Conservation (phyloP, 2,113 vertebrate species). For the Turdus rufiventris region DNA sequence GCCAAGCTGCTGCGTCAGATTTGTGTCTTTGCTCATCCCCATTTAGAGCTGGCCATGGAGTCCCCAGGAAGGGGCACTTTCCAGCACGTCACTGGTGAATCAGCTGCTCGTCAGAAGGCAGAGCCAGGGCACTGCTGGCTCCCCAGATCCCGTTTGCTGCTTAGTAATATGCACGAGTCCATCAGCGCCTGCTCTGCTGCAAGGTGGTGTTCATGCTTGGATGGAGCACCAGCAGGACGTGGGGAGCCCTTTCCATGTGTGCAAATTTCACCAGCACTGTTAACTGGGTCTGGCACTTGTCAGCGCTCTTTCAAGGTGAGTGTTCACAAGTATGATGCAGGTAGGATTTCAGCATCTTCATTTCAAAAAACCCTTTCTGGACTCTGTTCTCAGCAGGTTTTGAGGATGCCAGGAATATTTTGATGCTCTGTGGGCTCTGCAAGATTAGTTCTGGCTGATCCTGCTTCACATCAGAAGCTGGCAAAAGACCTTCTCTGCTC, state of each 20-base stretch:
- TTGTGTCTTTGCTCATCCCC: background rate
- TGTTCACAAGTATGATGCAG: background rate
- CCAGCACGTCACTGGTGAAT: background rate
- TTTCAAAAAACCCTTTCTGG: background rate
- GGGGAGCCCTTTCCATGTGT: background rate
- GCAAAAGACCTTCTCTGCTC: background rate
- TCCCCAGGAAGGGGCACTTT: background rate
- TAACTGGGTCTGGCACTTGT: background rate
- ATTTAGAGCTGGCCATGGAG: background rate
- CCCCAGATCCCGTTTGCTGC: background rate
- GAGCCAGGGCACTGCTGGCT: background rate
- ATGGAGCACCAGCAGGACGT: background rate
- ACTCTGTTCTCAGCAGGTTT: background rate
- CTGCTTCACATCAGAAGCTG: background rate
- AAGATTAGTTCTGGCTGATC: background rate
- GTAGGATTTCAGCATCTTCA: background rate
- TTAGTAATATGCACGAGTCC: background rate
- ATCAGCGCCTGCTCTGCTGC: background rate
- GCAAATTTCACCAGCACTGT: background rate
- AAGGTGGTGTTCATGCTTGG: background rate
- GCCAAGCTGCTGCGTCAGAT: constrained; percentile 15
- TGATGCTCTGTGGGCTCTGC: background rate
- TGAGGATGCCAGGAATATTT: background rate
- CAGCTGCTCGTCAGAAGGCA: background rate
- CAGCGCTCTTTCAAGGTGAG: background rate